phyloP scores from a whole-genome alignment of 2,797 vertebrate species.

The Molothrus ater region DNA sequence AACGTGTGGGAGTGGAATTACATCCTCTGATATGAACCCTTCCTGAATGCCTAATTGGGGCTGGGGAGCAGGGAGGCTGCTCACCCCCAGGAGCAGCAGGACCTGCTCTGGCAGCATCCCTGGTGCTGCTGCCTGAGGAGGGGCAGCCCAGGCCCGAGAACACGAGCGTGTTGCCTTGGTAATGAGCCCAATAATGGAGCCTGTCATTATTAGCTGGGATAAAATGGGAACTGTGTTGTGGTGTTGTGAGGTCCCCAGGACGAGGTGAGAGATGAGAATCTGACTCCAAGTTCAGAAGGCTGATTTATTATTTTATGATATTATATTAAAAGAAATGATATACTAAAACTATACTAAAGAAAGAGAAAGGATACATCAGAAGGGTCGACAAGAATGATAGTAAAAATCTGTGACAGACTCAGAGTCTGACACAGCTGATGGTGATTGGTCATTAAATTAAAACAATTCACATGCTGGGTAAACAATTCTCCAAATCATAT shows the following conservation, averaged over 20 bases:
- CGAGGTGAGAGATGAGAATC: background rate
- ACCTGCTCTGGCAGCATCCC: rapidly evolving
- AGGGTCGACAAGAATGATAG: background rate
- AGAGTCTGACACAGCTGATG: background rate
- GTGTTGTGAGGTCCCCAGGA: background rate
- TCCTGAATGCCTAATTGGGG: background rate
- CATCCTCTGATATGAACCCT: background rate
- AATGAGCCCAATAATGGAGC: background rate
- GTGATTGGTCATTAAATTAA: background rate
- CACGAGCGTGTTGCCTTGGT: background rate
- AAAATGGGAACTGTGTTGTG: background rate
- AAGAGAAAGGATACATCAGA: background rate
- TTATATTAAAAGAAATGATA: background rate
- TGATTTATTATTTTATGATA: background rate
- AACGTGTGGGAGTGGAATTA: constrained; percentile 35
- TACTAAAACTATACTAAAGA: background rate
- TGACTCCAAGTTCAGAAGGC: background rate
- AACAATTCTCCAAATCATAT: background rate
- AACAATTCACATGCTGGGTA: background rate
- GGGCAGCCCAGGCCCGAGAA: rapidly evolving
- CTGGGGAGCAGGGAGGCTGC: background rate
- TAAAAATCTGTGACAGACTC: background rate
- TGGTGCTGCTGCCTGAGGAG: background rate
- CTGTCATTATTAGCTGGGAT: background rate
- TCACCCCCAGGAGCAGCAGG: rapidly evolving